Evolutionary conservation across 2,113 vertebrate species (phyloP), one percentile per base, ranked within the genome.

Genomic region (Leptocoma aspasia): DNA sequence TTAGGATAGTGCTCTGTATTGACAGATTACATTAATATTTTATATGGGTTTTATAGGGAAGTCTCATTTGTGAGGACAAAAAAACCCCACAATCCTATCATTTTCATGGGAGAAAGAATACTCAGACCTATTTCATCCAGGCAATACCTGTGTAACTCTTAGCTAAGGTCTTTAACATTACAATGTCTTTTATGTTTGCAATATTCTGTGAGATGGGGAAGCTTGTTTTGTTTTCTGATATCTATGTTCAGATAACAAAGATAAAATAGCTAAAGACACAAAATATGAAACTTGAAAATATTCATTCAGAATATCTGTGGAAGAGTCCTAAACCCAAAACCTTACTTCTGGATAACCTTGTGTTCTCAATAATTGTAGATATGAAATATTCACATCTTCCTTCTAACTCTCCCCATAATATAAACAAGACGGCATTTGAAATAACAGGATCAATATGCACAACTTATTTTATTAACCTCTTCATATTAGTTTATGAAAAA

Each of bases 1-100:
- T 68, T 39, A 37, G 14, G 39, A 50, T 35, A 31, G 9, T 24
- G 7, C 10, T 60, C 10, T 69, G 3, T 70, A 57, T 39, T 37
- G 26, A n/a, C 18, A 89, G 21, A 30, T 35, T 4, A 41, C 69
- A 44, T 52, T 30, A 42, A 37, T 77, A 61, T 61, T 84, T 81
- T 66, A 21, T 50, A 41, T 13, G 8, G 23, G 22, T 59, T 84
- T 78, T 73, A 54, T 23, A 42, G 3, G 5, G 18, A 79, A 1
- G 2, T 45, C 23, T 63, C 17, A 57, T 84, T 84, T 82, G 53
- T 41, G 33, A 69, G 8, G 10, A 37, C 9, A 5, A 53, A 81
- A 73, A 44, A 1, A 4, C 22, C 22, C 18, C 47, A 53, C 6
- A 50, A 18, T 7, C 4, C 6, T 28, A 19, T 15, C 0, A 30